These are phyloP conservation scores for Lamprotornis superbus DNA, from an alignment of 2,113 vertebrate genomes.

Conservation along the genomic window DNA sequence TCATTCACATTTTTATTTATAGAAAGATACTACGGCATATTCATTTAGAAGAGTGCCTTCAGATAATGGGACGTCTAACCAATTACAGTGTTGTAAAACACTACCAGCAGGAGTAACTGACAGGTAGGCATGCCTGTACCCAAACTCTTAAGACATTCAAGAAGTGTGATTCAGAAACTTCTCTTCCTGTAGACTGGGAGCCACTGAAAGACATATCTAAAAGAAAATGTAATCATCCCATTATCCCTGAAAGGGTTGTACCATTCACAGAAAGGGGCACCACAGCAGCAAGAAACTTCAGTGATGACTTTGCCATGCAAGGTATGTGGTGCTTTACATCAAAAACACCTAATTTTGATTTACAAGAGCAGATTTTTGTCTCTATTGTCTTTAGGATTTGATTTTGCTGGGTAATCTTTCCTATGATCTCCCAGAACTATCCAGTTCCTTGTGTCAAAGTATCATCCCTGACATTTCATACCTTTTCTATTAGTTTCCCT, in stretches of 20 bases:
- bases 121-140: not conserved
- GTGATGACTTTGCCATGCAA: not conserved
- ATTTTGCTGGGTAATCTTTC: not conserved
- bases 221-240: not conserved
- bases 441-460: not conserved
- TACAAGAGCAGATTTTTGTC: not conserved
- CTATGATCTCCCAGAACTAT: not conserved
- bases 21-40: not conserved
- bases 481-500: not conserved
- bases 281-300: not conserved
- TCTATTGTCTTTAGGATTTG: not conserved
- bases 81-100: not conserved
- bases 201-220: not conserved
- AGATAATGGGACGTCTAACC: not conserved
- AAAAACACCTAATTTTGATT: not conserved
- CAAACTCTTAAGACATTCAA: not conserved
- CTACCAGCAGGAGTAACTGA: not conserved
- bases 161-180: not conserved
- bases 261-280: not conserved
- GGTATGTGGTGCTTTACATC: not conserved
- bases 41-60: not conserved
- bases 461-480: not conserved
- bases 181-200: not conserved
- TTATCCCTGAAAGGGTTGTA: not conserved
- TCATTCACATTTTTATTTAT: not conserved